Percentiles rank a stretch among this genome's conserved stretches.
Evolutionary conservation across 2,888 invertebrate genomes (phyloP).

Genomic region (Vandiemenella viatica): DNA sequence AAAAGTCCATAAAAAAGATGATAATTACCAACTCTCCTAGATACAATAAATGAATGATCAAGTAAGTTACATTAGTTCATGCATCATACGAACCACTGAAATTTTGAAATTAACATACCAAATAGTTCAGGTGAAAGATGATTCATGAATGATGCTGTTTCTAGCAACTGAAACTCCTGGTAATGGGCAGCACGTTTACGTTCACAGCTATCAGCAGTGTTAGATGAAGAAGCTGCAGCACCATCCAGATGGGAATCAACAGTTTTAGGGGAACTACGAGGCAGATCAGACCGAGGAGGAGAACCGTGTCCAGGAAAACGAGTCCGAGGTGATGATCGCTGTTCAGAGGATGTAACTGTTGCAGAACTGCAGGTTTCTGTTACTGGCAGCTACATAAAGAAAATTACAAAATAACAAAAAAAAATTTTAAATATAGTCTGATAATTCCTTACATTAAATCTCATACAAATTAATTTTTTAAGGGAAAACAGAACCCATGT

Average conservation of each 20-base stretch:
- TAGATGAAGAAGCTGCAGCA: slow-evolving; percentile 9
- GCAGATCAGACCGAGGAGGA: slow-evolving; percentile 7
- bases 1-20: no score
- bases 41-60: no score
- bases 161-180: slow-evolving; percentile 25
- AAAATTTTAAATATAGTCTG: no score
- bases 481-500: no score
- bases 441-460: no score
- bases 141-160: slow-evolving; percentile 25
- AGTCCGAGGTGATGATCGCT: slow-evolving; percentile 12
- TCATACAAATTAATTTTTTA: no score
- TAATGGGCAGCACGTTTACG: slow-evolving; percentile 19
- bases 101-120: slow-evolving; percentile 23
- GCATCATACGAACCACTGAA: no score
- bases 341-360: slow-evolving; percentile 10
- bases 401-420: neutral
- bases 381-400: slow-evolving; percentile 4
- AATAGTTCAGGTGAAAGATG: slow-evolving; percentile 31
- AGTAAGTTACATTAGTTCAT: no score
- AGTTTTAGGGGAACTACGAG: slow-evolving; percentile 8
- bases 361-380: slow-evolving; percentile 10
- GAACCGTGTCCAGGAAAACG: slow-evolving; percentile 9
- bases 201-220: slow-evolving; percentile 4
- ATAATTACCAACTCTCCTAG: no score
- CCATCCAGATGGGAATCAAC: neutral